Base-by-base conservation (phyloP, 2,888 invertebrate species). In the Andrena dorsata region DNA sequence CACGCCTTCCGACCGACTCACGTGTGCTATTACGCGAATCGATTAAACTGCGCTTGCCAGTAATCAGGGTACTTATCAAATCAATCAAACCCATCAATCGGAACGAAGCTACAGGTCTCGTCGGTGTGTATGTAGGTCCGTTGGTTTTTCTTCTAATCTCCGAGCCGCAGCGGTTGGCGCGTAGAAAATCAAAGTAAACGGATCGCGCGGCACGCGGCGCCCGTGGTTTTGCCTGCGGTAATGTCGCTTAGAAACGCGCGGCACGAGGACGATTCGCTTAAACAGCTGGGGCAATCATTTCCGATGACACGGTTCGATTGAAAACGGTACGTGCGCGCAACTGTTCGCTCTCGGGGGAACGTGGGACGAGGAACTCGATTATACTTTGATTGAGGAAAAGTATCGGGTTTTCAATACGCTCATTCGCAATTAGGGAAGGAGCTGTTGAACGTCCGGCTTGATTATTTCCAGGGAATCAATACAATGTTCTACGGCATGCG, bases 231-330 rank as follows among this genome's bases (percentile, higher is more conserved):
- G 66, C 30, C 51, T 5, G 49, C 58, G 64, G 35, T 28, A 28
- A 56, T 51, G 47, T 28, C 51, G 76, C 60, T 74, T 82, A 61
- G 79, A 80, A 74, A 51, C 72, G 70, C 58, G 61, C 61, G 69
- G 65, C 73, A 68, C 79, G 80, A 65, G 68, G 73, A 84, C 66
- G 74, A 76, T 76, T 85, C 68, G 74, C 85, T 75, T 75, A 77
- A 86, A 86, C 88, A 86, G 88, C 80, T 82, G 82, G 84, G 80
- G 88, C 87, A 89, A 89, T 89, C 87, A 90, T 91, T 90, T 90
- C 80, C 86, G 85, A 91, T 91, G 90, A 90, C 86, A 90, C 88
- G 88, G 84, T 90, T 80, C 81, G 84, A 90, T 90, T 84, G 88
- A 88, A 89, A 90, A 88, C 82, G 82, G 85, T 82, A 86, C 80